These are phyloP conservation scores for Sinocyclocheilus rhinocerous DNA, from an alignment of 2,113 vertebrate genomes.

Conservation along the genomic window DNA sequence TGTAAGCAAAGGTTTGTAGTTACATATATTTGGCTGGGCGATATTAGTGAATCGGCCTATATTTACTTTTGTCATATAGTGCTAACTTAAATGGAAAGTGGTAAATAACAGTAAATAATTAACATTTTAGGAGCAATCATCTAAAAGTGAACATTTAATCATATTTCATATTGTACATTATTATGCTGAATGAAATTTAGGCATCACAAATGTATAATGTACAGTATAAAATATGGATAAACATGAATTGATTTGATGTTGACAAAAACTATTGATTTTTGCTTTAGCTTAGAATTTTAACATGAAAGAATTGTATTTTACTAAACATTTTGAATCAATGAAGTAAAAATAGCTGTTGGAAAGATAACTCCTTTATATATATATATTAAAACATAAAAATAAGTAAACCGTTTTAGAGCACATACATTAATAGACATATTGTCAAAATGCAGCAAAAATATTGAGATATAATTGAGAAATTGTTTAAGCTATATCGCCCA, in stretches of 20 bases:
- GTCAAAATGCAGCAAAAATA: neutral
- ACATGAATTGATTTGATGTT: neutral
- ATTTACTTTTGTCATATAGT: neutral
- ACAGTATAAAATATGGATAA: neutral
- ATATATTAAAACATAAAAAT: neutral
- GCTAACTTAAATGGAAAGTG: neutral
- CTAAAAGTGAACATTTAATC: neutral
- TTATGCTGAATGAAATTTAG: neutral
- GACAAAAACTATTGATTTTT: neutral
- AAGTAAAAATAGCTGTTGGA: neutral
- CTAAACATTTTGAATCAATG: neutral
- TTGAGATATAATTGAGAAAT: neutral
- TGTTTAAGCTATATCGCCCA: constrained; percentile 13
- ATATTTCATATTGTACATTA: neutral
- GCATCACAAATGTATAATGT: neutral
- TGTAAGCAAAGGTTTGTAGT: neutral
- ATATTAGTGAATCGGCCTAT: neutral
- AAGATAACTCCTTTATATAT: neutral
- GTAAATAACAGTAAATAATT: neutral
- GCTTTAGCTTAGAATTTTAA: neutral
- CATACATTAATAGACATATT: neutral
- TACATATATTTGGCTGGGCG: neutral
- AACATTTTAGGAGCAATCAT: neutral
- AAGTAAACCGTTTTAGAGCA: neutral
- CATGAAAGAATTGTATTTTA: neutral